Base-by-base conservation (phyloP, 2,888 invertebrate species). In the Drosophila nr. medialis region DNA sequence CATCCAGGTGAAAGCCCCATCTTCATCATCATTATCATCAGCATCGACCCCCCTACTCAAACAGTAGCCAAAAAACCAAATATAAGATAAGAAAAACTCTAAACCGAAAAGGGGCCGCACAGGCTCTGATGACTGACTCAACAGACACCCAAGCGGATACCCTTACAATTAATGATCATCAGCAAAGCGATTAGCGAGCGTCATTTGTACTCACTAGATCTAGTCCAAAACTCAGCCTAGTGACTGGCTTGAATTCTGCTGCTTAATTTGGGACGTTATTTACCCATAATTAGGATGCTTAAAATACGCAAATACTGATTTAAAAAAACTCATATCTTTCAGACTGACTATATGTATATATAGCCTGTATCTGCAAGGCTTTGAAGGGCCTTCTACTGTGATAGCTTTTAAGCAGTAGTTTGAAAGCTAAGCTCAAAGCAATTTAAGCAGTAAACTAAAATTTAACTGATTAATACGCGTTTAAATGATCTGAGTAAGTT, bases 1-100 rank as follows among this genome's bases (percentile, higher is more conserved):
- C 55, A 53, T 34, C 64, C 63, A 68, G 80, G 82, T 83, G 85
- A 82, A 85, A 82, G 82, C 77, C 75, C 40, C 63, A 50, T 42
- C 60, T 45, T 18, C 34, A 48, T 36, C 42, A 53, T 48, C 40
- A 48, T 29, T 59, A 63, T 7, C 36, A 53, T 29, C 24, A 42
- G 2, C 45, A n/a, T 27, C 63, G 30, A 51, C 11, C 24, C 29
- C 29, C 13, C 34, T 13, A 53, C 7, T 38, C 27, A 54, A 72
- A 72, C 75, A 77, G 81, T 77, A 77, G 76, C 77, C 50, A 40
- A 65, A 49, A 63, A 15, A 30, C 10, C 5, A 29, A 32, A 34
- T 8, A 18, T 18, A 49, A 27, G 29, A 29, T n/a, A n/a, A 50
- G 29, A n/a, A 18, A n/a, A 50, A 50, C 29, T 40, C 8, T 5